These are phyloP conservation scores for Nyctalus aviator DNA, from an alignment of 2,797 vertebrate species.

Conservation along the genomic window DNA sequence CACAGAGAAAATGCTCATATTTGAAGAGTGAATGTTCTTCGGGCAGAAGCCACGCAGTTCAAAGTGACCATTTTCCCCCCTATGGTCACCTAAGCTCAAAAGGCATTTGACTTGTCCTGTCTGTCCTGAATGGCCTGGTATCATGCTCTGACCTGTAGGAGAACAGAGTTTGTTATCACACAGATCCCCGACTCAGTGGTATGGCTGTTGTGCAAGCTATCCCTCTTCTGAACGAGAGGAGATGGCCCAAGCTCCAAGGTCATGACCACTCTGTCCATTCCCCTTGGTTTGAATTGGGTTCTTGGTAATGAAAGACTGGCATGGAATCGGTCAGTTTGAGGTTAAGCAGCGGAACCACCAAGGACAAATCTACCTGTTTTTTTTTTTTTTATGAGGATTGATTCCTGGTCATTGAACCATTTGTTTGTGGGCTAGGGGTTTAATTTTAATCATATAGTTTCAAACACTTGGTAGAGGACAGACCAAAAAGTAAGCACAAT, in stretches of 20 bases:
- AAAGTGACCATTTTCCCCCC: background rate
- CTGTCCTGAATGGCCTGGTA: background rate
- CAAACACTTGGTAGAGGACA: constrained; percentile 52
- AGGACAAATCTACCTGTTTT: constrained; percentile 60
- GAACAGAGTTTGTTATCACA: background rate
- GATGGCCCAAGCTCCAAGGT: background rate
- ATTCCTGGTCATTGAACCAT: constrained; percentile 64
- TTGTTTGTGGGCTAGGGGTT: constrained; percentile 52
- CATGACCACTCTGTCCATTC: constrained; percentile 24
- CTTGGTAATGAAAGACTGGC: constrained; percentile 68
- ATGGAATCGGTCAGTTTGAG: constrained; percentile 59
- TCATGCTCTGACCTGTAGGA: background rate
- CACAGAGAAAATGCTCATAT: background rate
- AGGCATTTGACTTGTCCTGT: background rate
- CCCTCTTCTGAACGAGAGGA: constrained; percentile 15
- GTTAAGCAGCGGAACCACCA: constrained; percentile 68
- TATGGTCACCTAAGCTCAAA: background rate
- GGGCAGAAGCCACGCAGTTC: background rate
- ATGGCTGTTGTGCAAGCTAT: background rate
- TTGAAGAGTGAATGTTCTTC: background rate
- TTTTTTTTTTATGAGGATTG: background rate
- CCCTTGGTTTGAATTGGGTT: constrained; percentile 31
- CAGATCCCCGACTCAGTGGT: background rate
- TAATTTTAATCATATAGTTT: constrained; percentile 70
- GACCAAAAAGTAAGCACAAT: background rate